Percentiles rank a stretch among this genome's conserved stretches.
Evolutionary conservation across 2,888 invertebrate genomes (phyloP).

Genomic region (Plusia festucae): DNA sequence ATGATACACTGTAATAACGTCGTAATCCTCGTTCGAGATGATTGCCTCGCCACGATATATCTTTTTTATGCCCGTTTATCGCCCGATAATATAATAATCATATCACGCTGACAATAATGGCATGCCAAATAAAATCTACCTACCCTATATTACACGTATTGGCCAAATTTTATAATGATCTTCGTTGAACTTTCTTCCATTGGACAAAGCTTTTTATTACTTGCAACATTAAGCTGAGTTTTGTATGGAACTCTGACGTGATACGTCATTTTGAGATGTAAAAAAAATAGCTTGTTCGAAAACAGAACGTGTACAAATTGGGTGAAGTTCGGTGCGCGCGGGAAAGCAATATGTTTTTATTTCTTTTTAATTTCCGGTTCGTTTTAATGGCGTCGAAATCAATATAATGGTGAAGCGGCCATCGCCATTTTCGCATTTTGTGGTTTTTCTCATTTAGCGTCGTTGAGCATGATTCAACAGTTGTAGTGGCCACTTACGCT

Average conservation of each 20-base stretch:
- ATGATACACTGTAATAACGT: slow-evolving; percentile 82
- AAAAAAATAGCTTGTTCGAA: slow-evolving; percentile 77
- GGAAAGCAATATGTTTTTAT: slow-evolving; percentile 89
- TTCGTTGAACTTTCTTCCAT: slow-evolving; percentile 12
- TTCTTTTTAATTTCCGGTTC: slow-evolving; percentile 89
- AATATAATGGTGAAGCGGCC: slow-evolving; percentile 86
- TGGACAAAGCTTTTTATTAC: slow-evolving; percentile 18
- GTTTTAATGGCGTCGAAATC: slow-evolving; percentile 89
- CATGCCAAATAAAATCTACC: slow-evolving; percentile 88
- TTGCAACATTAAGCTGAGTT: slow-evolving; percentile 56
- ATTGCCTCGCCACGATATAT: slow-evolving; percentile 84
- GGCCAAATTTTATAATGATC: slow-evolving; percentile 62
- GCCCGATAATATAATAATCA: slow-evolving; percentile 88
- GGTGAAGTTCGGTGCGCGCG: slow-evolving; percentile 86
- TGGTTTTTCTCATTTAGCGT: slow-evolving; percentile 87
- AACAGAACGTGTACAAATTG: slow-evolving; percentile 87
- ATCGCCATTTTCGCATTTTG: slow-evolving; percentile 86
- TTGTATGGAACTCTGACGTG: slow-evolving; percentile 25
- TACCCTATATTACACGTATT: slow-evolving; percentile 79
- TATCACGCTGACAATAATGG: slow-evolving; percentile 87
- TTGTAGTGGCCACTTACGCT: slow-evolving; percentile 65
- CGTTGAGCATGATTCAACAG: slow-evolving; percentile 75
- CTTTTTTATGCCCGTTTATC: slow-evolving; percentile 87
- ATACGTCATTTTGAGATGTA: slow-evolving; percentile 66
- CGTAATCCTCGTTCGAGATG: slow-evolving; percentile 82